These are phyloP conservation scores for Anabas testudineus DNA, from an alignment of 2,797 vertebrate species.

Conservation along the genomic window DNA sequence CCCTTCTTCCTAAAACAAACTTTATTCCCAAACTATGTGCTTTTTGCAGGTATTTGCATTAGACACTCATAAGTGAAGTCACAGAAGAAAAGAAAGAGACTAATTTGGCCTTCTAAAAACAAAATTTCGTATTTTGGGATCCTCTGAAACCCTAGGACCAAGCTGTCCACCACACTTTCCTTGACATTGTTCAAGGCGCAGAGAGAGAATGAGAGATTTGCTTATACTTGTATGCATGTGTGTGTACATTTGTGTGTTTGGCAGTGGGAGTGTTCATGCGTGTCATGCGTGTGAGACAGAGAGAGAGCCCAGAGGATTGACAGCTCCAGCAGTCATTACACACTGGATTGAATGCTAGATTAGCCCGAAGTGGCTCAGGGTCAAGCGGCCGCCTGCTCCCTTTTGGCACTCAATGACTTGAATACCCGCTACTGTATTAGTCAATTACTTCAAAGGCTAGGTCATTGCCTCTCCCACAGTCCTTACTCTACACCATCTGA, in stretches of 20 bases:
- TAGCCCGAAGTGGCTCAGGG: slow-evolving; percentile 99
- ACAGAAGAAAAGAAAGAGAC: neutral
- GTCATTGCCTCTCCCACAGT: slow-evolving; percentile 67
- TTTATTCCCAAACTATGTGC: slow-evolving; percentile 26
- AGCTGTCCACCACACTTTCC: slow-evolving; percentile 19
- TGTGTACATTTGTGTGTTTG: slow-evolving; percentile 29
- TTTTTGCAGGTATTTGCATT: slow-evolving; percentile 73
- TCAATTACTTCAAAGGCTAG: slow-evolving; percentile 98
- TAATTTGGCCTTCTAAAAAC: too few relatives aligned
- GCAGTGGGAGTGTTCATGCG: slow-evolving; percentile 25
- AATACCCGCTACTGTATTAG: slow-evolving; percentile 99
- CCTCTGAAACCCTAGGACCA: slow-evolving; percentile 13
- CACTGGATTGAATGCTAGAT: slow-evolving; percentile 99
- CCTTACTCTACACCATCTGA: slow-evolving; percentile 53
- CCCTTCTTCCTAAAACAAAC: slow-evolving; percentile 36
- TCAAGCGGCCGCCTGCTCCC: slow-evolving; percentile 99
- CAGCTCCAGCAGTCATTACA: slow-evolving; percentile 99
- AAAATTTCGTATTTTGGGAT: too few relatives aligned
- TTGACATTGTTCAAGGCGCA: slow-evolving; percentile 20
- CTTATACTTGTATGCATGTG: slow-evolving; percentile 37
- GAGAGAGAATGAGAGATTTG: slow-evolving; percentile 32
- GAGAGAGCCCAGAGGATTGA: slow-evolving; percentile 97
- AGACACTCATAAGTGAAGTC: slow-evolving; percentile 76
- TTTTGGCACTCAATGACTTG: slow-evolving; percentile 99
- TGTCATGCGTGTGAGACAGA: slow-evolving; percentile 74